These are phyloP conservation scores for Cantharis rustica DNA, from an alignment of 2,888 invertebrate genomes.

Conservation along the genomic window DNA sequence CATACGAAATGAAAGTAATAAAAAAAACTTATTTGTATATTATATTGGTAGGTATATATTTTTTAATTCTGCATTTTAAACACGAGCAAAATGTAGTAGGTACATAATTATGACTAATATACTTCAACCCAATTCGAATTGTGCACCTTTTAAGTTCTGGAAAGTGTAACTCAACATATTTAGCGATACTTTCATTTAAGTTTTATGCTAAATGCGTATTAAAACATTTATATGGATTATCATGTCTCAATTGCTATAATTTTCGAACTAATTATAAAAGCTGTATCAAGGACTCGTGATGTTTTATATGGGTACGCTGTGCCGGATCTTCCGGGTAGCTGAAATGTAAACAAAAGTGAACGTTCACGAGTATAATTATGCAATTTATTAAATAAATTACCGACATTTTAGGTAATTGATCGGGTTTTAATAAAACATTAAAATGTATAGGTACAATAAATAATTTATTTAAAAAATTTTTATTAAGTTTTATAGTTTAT, in stretches of 20 bases:
- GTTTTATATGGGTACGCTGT: background rate
- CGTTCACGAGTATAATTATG: background rate
- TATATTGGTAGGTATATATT: no score
- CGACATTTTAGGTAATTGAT: background rate
- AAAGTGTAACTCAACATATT: background rate
- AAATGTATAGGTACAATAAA: background rate
- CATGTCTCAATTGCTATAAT: background rate
- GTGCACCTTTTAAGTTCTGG: background rate
- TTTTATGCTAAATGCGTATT: background rate
- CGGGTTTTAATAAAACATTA: background rate
- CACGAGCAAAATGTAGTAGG: no score
- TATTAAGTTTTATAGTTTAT: background rate
- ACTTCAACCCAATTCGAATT: background rate
- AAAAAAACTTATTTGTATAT: background rate
- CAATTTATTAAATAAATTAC: background rate
- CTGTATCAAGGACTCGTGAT: constrained; percentile 1
- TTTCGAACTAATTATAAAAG: constrained; percentile 2
- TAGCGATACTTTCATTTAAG: background rate
- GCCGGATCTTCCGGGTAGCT: background rate
- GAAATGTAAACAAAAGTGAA: constrained; percentile 1
- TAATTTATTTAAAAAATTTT: background rate
- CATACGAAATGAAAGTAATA: background rate
- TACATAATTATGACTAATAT: background rate
- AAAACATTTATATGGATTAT: background rate
- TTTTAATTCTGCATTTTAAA: background rate